Base-by-base conservation (phyloP, 2,797 vertebrate genomes). In the Dicrostonyx torquatus region DNA sequence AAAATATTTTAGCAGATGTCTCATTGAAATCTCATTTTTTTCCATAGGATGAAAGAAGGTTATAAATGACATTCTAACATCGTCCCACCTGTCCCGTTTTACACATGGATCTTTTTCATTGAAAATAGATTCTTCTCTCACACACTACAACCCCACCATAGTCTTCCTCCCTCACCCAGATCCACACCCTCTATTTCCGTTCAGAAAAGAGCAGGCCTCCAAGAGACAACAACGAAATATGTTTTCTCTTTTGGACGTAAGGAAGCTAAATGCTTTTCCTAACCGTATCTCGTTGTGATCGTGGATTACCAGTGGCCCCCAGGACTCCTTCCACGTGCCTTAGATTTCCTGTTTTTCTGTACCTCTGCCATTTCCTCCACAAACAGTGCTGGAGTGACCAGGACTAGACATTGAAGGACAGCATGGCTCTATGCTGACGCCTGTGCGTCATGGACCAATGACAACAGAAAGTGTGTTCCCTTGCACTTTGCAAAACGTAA, bases 11-110 rank as follows among this genome's bases (percentile, higher is more conserved):
- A 93, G 37, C 7, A 53, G 5, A 17, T 31, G 87, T 92, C 50
- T n/a, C 22, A 73, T 40, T 89, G 20, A 85, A 85, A 91, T 93
- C 2, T 6, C 48, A 85, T 60, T 95, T 90, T 85, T n/a, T n/a
- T n/a, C n/a, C n/a, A 53, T 6, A 86, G 53, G 43, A 43, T 88
- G 9, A 62, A 64, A 68, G 6, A 53, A 50, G 62, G 15, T 82
- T 62, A 89, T 53, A 75, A 92, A 6, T 48, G 11, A 6, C 22
- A 26, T 75, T 75, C 62, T 53, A 73, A 80, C 75, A 87, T 76
- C 75, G 58, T 43, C 53, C 58, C 2, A 9, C 24, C 14, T n/a
- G 18, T 70, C 37, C 9, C 14, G 2, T 86, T 85, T 91, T 79
- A 9, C 11, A 11, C 53, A 78, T 75, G 76, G 58, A 66, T 78